phyloP scores from a whole-genome alignment of 2,797 vertebrate species.

The Diglossa cyanea region DNA sequence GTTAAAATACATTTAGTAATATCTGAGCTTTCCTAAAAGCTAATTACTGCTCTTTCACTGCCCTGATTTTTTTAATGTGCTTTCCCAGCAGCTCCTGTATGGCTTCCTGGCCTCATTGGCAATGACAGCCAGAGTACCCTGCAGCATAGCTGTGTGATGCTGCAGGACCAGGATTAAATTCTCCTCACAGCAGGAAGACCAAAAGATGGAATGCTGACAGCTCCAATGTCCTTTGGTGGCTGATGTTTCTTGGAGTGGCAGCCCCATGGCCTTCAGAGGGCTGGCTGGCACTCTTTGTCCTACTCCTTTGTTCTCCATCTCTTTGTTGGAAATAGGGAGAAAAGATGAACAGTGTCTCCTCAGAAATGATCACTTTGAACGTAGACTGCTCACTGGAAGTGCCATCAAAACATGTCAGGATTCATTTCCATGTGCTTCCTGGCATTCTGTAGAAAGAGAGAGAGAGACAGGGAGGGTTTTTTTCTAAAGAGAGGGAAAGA shows the following conservation, averaged over 20 bases:
- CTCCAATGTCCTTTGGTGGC: background rate
- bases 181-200: background rate
- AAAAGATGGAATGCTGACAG: background rate
- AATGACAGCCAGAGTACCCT: background rate
- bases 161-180: background rate
- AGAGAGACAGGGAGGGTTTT: background rate
- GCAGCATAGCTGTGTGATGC: background rate
- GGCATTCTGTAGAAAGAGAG: background rate
- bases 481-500: constrained; percentile 24
- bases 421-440: background rate
- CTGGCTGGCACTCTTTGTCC: background rate
- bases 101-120: background rate
- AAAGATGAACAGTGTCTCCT: constrained; percentile 38
- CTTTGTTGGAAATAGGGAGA: constrained; percentile 54
- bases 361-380: constrained; percentile 6
- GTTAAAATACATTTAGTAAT: background rate
- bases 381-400: background rate
- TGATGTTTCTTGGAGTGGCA: background rate
- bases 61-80: background rate
- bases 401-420: background rate
- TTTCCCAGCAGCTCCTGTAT: background rate
- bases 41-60: background rate
- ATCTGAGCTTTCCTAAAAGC: background rate
- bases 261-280: background rate
- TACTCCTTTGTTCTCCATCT: constrained; percentile 52